Percentiles rank a stretch among this genome's conserved stretches.
These are phyloP conservation scores for Zaprionus tsacasi DNA, from an alignment of 1,140 invertebrate genomes.

Conservation along the genomic window DNA sequence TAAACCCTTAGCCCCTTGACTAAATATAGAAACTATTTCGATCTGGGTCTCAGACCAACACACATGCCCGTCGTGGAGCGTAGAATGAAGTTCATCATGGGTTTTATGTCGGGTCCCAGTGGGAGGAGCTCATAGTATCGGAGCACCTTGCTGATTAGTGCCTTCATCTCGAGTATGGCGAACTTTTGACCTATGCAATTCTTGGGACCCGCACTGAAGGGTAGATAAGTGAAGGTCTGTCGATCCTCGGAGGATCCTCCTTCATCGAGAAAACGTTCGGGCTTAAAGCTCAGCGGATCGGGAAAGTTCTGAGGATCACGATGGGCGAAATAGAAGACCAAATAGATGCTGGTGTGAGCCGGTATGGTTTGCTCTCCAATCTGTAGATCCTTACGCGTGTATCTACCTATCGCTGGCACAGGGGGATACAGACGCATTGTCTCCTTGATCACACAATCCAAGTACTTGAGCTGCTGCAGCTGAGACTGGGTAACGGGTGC, in stretches of 20 bases:
- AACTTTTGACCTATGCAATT: conserved; percentile 91
- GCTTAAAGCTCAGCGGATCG: conserved; percentile 85
- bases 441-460: conserved; percentile 86
- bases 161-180: conserved; percentile 91
- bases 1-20: background rate
- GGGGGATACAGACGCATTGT: conserved; percentile 85
- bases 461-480: conserved; percentile 85
- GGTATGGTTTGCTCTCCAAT: conserved; percentile 54
- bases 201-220: conserved; percentile 87
- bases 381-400: conserved; percentile 76
- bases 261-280: conserved; percentile 87
- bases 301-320: conserved; percentile 60
- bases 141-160: conserved; percentile 87
- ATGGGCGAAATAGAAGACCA: conserved; percentile 75
- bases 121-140: conserved; percentile 85
- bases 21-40: background rate
- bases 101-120: conserved; percentile 45
- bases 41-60: conserved; percentile 51
- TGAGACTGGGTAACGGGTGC: conserved; percentile 80
- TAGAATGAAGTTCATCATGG: conserved; percentile 69
- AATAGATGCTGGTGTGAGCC: conserved; percentile 68
- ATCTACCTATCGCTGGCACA: conserved; percentile 85
- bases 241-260: conserved; percentile 43
- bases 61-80: conserved; percentile 56
- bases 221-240: conserved; percentile 86